A percentile compares a stretch with the other conserved stretches of the same genome.
Conservation (phyloP, 2,888 invertebrate genomes). For the Hipparchia sbordonii region DNA sequence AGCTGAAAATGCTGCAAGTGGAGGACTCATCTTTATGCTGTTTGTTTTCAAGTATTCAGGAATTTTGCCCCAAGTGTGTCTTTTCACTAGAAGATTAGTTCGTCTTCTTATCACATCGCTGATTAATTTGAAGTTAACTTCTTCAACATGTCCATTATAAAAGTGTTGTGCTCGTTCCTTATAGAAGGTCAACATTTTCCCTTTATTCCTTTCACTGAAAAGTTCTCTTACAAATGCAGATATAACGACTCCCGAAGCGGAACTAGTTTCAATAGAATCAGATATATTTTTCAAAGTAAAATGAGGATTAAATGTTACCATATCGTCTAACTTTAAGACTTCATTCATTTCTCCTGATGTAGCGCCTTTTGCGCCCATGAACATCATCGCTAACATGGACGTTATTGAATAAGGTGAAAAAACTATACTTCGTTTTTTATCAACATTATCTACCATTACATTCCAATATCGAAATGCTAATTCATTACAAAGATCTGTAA, state of each 20-base stretch:
- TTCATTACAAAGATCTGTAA: slow-evolving; percentile 92
- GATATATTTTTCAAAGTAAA: slow-evolving; percentile 93
- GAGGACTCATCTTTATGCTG: slow-evolving; percentile 87
- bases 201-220: slow-evolving; percentile 91
- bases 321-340: slow-evolving; percentile 91
- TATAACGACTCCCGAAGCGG: slow-evolving; percentile 88
- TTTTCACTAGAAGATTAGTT: slow-evolving; percentile 90
- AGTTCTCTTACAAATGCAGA: slow-evolving; percentile 92
- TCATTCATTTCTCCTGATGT: slow-evolving; percentile 96
- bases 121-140: slow-evolving; percentile 91
- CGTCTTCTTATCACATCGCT: slow-evolving; percentile 91
- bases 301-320: slow-evolving; percentile 95
- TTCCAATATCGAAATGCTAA: slow-evolving; percentile 93
- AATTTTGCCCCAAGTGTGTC: slow-evolving; percentile 90
- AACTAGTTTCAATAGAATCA: slow-evolving; percentile 87
- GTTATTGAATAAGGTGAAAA: slow-evolving; percentile 93
- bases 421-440: slow-evolving; percentile 89
- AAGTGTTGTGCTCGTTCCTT: slow-evolving; percentile 94
- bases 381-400: slow-evolving; percentile 94
- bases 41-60: slow-evolving; percentile 89
- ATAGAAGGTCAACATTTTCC: slow-evolving; percentile 92
- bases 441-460: slow-evolving; percentile 87
- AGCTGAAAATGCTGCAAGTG: slow-evolving; percentile 90
- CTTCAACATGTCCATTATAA: slow-evolving; percentile 93
- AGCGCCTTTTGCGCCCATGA: slow-evolving; percentile 92